Evolutionary conservation across 2,797 vertebrate species (phyloP).

Genomic region (Tokudaia muenninki): DNA sequence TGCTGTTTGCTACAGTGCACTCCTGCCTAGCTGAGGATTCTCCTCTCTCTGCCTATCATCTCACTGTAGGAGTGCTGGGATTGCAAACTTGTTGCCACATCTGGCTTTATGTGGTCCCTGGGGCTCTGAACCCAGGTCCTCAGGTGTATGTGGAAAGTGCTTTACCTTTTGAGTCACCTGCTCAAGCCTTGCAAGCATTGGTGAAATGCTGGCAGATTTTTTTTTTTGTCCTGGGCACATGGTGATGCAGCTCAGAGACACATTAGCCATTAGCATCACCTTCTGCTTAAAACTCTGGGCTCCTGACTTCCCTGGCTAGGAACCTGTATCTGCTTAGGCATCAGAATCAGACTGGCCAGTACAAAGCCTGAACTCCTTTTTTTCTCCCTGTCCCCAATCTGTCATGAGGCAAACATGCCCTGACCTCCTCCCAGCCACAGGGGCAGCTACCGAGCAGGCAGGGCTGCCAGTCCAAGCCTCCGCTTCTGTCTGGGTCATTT

Average conservation of each 20-base stretch:
- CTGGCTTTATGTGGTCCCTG: neutral
- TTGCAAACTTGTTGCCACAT: neutral
- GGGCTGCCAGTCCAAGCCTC: neutral
- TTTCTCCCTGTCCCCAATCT: conserved; percentile 52
- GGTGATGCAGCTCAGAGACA: rapidly evolving
- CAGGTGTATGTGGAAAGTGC: no score
- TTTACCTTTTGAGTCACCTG: neutral
- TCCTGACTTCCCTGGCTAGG: neutral
- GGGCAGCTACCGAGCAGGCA: neutral
- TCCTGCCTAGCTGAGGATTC: neutral
- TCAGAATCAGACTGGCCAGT: neutral
- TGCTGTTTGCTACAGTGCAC: neutral
- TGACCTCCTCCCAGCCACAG: neutral
- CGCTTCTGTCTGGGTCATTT: conserved; percentile 28
- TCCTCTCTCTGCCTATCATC: neutral
- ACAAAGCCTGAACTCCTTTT: neutral
- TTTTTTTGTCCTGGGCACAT: neutral
- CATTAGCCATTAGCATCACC: neutral
- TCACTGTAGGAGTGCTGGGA: neutral
- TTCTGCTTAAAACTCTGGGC: neutral
- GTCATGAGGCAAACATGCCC: conserved; percentile 60
- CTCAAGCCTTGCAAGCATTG: neutral
- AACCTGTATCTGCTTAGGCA: neutral
- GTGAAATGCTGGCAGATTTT: neutral
- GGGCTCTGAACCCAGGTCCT: neutral